phyloP scores from a whole-genome alignment of 2,113 vertebrate species.

The Trematocara macrostoma region DNA sequence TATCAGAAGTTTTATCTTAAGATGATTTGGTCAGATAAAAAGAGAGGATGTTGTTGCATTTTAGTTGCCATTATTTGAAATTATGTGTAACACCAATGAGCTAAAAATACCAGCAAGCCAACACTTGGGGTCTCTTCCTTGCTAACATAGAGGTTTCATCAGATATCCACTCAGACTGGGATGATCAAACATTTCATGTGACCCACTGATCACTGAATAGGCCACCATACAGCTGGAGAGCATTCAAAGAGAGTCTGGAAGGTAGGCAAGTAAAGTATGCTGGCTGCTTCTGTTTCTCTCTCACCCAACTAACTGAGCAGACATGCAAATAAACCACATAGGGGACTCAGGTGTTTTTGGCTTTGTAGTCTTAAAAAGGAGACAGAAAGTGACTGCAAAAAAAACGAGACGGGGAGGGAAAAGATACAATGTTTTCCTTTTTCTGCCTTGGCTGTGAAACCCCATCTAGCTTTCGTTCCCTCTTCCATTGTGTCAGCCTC shows the following conservation, averaged over 20 bases:
- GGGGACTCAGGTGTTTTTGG: slow-evolving; percentile 45
- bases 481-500: slow-evolving; percentile 62
- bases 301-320: slow-evolving; percentile 10
- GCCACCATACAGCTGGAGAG: slow-evolving; percentile 57
- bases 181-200: slow-evolving; percentile 47
- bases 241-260: slow-evolving; percentile 50
- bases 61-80: not conserved
- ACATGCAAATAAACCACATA: slow-evolving; percentile 28
- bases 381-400: slow-evolving; percentile 40
- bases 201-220: slow-evolving; percentile 46
- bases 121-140: not conserved
- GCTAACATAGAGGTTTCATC: slow-evolving; percentile 12
- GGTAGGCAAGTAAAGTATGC: slow-evolving; percentile 32
- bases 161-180: slow-evolving; percentile 17
- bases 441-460: slow-evolving; percentile 65
- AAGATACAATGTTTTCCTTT: slow-evolving; percentile 66
- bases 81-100: not conserved
- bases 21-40: not conserved
- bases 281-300: slow-evolving; percentile 19
- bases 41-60: not conserved
- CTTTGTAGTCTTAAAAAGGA: slow-evolving; percentile 50
- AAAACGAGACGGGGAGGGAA: slow-evolving; percentile 9
- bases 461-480: slow-evolving; percentile 64
- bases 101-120: not conserved
- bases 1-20: not conserved